Base-by-base conservation (phyloP, 2,888 invertebrate genomes). In the Perizoma flavofasciatum region DNA sequence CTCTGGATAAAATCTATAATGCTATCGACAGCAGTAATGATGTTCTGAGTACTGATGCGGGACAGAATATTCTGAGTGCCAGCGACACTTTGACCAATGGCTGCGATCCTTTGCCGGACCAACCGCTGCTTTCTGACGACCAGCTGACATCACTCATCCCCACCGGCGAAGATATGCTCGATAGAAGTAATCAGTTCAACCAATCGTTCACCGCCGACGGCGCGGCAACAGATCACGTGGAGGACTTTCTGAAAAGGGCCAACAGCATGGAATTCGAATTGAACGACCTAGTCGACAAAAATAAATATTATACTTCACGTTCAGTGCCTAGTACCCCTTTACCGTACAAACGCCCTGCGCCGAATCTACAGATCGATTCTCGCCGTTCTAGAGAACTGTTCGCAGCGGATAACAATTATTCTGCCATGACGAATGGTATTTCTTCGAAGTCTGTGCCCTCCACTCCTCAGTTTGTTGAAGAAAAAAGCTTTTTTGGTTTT, bases 391-490 rank as follows among this genome's bases (percentile, higher is more conserved):
- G 88, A 44, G 86, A 87, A 60, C 64, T 86, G 44, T 89, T 89
- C 67, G 68, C 85, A 1, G 69, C 86, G 1, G 85, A 86, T 6
- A 81, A 75, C 54, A 80, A 75, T 55, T 86, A 82, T 66, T 68
- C 82, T 4, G 79, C 69, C 62, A 70, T 75, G 51, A 73, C 87
- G n/a, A 92, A 93, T 69, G 93, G 94, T 44, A 92, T 93, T 70
- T 89, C 88, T 45, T 95, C 96, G 9, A 95, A 95, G 77, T 96
- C 96, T 0, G 96, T 96, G 84, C 96, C 96, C 33, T 95, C 96
- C 7, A 84, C 84, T 49, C 96, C 96, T 10, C 92, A 94, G 70
- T 82, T 94, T 61, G 85, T 88, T 9, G 88, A 92, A 65, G 92
- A 91, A 35, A 79, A 91, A 52, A 88, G 84, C 69, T 92, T 93